A percentile compares a stretch with the other conserved stretches of the same genome.
Evolutionary conservation across 2,888 invertebrate genomes (phyloP).

Genomic region (Rhogogaster chlorosoma): DNA sequence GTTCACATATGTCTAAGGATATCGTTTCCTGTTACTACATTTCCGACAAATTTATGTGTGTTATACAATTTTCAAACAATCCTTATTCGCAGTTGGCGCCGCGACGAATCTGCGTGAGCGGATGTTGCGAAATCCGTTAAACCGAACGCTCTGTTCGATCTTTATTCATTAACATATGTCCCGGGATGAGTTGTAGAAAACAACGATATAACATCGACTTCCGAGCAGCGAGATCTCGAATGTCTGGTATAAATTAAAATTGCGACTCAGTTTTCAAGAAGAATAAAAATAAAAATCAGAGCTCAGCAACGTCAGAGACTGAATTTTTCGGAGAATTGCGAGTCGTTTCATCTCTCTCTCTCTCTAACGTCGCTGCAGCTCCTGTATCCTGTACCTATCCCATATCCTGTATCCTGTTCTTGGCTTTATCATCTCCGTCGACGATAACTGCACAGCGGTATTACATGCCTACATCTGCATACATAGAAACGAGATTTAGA

Average conservation of each 20-base stretch:
- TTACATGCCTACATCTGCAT: neutral
- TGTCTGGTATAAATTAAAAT: neutral
- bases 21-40: neutral
- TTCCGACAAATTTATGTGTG: neutral
- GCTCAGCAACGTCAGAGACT: neutral
- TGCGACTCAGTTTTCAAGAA: neutral
- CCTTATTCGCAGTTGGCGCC: neutral
- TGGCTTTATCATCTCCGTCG: neutral
- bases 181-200: neutral
- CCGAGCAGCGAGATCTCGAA: neutral
- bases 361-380: neutral
- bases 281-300: neutral
- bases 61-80: neutral
- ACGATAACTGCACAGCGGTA: neutral
- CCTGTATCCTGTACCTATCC: neutral
- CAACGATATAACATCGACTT: neutral
- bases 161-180: neutral
- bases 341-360: neutral
- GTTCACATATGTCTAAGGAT: neutral
- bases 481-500: neutral
- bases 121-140: conserved; percentile 1
- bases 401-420: neutral
- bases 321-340: neutral
- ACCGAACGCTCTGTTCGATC: conserved; percentile 2
- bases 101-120: neutral